Base-by-base conservation (phyloP, 2,113 vertebrate species). In the Anhinga anhinga region DNA sequence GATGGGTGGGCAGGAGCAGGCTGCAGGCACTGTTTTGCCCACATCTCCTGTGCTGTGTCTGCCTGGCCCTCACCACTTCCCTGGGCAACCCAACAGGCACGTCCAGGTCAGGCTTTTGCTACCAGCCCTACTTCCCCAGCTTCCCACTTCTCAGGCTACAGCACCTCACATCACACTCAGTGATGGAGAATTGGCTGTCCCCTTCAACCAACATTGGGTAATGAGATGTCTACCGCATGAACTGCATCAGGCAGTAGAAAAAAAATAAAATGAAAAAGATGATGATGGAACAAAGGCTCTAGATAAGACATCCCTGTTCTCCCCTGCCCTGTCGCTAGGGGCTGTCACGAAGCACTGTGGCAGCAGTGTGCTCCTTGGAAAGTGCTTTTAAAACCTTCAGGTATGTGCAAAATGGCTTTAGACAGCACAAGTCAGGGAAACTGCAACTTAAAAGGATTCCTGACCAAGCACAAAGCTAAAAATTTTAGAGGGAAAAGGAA, bases 171-270 rank as follows among this genome's bases (percentile, higher is more conserved):
- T 34, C n/a, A 72, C 3, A 3, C 18, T 59, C 30, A 71, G 18
- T 1, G 0, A n/a, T 10, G n/a, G 26, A 61, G n/a, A 72, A 49
- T 0, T 30, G 30, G 26, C 25, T 3, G 5, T 30, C 19, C 7
- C 22, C 26, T 55, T 84, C 40, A 67, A n/a, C 36, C 20, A 56
- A 2, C 20, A 20, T 4, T 52, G 20, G 32, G 27, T 83, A 78
- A 36, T 40, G 36, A 32, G 59, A 82, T 62, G 42, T 56, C 17
- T 62, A 45, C 40, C 45, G 29, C 52, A 73, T 17, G 23, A 50
- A 58, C 32, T 79, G 47, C 42, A 63, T 17, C 1, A 2, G 25
- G 44, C 34, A 79, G 34, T 5, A 50, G 27, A 38, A 83, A 61
- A 61, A 74, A 66, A 27, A 59, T 20, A 22, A 44, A 62, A n/a